These are phyloP conservation scores for Mormyrus lacerda DNA, from an alignment of 2,113 vertebrate species.

Conservation along the genomic window DNA sequence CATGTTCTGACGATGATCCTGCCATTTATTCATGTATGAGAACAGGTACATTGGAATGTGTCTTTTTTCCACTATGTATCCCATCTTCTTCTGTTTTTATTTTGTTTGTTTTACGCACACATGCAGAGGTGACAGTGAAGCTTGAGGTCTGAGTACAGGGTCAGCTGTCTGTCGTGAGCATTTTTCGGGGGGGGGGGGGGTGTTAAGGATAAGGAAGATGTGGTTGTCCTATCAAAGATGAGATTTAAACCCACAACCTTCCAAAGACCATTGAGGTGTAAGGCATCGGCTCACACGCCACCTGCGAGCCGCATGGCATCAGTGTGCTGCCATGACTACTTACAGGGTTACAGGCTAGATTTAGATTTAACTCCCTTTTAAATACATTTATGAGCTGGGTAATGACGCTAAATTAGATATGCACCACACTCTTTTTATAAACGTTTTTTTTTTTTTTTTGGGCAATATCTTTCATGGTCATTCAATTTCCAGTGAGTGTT, in stretches of 20 bases:
- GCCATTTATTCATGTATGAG: neutral
- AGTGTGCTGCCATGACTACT: neutral
- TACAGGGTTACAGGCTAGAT: neutral
- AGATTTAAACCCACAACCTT: neutral
- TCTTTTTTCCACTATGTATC: neutral
- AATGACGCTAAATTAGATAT: neutral
- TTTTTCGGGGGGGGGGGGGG: neutral
- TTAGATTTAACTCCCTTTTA: neutral
- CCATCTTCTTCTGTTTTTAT: neutral
- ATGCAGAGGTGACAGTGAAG: neutral
- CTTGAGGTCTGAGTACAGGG: neutral
- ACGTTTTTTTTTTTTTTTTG: neutral
- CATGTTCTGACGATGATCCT: neutral
- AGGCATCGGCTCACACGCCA: neutral
- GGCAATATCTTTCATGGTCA: neutral
- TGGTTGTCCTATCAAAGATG: neutral
- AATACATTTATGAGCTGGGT: neutral
- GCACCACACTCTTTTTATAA: neutral
- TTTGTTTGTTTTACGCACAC: neutral
- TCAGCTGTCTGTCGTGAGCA: neutral
- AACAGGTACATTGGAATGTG: neutral
- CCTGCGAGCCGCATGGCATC: neutral
- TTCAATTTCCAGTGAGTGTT: neutral
- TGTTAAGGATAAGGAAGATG: neutral
- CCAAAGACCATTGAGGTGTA: neutral